Conservation (phyloP, 1,140 invertebrate species). For the Dendroctonus ponderosae region DNA sequence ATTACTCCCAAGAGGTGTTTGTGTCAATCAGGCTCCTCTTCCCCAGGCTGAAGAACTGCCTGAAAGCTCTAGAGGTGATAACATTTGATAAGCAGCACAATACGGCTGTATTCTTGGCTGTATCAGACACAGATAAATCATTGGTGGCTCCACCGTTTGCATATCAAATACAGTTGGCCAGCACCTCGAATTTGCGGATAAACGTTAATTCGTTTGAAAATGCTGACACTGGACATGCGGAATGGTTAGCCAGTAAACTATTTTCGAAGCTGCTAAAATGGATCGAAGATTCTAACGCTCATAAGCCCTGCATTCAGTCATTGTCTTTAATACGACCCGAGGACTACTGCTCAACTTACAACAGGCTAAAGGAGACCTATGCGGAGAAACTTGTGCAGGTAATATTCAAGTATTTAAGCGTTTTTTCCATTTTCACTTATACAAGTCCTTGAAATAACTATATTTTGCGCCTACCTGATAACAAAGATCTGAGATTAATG, state of each 20-base stretch:
- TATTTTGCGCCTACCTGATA: no score
- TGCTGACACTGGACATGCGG: conserved; percentile 48
- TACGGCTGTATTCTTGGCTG: conserved; percentile 40
- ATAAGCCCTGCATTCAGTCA: conserved; percentile 56
- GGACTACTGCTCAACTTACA: conserved; percentile 72
- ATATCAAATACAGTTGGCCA: conserved; percentile 43
- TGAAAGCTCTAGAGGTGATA: conserved; percentile 46
- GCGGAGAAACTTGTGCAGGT: conserved; percentile 69
- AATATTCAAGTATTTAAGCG: conserved; percentile 10
- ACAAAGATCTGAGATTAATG: no score
- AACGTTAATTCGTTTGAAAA: conserved; percentile 39
- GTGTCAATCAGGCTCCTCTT: conserved; percentile 45
- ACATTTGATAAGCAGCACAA: conserved; percentile 44
- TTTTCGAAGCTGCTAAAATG: conserved; percentile 69
- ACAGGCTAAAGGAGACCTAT: conserved; percentile 77
- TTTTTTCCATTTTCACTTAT: no score
- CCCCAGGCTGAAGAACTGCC: conserved; percentile 35
- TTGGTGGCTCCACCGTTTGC: conserved; percentile 42
- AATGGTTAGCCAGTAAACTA: conserved; percentile 58
- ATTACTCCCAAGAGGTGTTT: conserved; percentile 36
- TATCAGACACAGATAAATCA: conserved; percentile 33
- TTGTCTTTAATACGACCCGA: conserved; percentile 67
- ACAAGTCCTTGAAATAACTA: no score
- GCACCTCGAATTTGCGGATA: conserved; percentile 37
- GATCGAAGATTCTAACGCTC: conserved; percentile 51